Evolutionary conservation across 2,113 vertebrate genomes (phyloP).

Genomic region (Percopsis transmontana): DNA sequence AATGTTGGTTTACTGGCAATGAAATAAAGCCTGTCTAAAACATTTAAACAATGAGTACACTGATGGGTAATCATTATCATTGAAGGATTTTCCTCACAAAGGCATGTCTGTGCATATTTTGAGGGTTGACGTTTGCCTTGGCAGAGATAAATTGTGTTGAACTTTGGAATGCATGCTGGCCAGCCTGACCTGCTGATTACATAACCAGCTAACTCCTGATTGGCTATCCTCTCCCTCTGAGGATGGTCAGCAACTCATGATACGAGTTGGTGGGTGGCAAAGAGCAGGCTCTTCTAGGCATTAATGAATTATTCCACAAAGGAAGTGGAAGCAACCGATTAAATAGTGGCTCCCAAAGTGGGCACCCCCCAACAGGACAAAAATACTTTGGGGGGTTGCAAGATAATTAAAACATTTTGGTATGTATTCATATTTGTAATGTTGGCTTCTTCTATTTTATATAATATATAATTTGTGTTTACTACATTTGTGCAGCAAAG

Average conservation of each 20-base stretch:
- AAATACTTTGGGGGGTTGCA: too few species aligned
- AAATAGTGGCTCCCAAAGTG: too few species aligned
- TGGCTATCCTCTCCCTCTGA: neutral
- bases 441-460: too few species aligned
- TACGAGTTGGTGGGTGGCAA: slow-evolving; percentile 9
- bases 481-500: too few species aligned
- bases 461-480: too few species aligned
- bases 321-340: neutral
- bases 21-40: slow-evolving; percentile 3
- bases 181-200: neutral
- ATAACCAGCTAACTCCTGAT: neutral
- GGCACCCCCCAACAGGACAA: too few species aligned
- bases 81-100: neutral
- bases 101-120: neutral
- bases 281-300: neutral
- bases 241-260: slow-evolving; percentile 13
- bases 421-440: too few species aligned
- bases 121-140: slow-evolving; percentile 11
- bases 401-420: too few species aligned
- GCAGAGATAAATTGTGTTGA: neutral
- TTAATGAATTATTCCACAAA: neutral
- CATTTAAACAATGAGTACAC: slow-evolving; percentile 16
- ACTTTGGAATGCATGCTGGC: neutral
- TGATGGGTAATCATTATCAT: slow-evolving; percentile 6
- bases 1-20: slow-evolving; percentile 15